These are phyloP conservation scores for Brachylomia viminalis DNA, from an alignment of 2,888 invertebrate species.

Conservation along the genomic window DNA sequence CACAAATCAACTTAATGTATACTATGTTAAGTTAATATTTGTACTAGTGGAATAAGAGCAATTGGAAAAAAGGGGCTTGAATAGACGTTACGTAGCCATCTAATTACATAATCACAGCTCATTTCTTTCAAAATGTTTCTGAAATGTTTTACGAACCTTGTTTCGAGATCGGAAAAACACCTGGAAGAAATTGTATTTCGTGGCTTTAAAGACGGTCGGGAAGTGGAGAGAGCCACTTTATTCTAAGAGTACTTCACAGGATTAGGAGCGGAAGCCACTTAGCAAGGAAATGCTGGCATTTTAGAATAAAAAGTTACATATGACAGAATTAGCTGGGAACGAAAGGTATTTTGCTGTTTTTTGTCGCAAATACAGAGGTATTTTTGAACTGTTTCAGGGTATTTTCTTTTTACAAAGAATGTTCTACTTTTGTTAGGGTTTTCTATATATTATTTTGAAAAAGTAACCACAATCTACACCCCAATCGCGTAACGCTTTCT, in stretches of 20 bases:
- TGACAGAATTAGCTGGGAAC: conserved; percentile 9
- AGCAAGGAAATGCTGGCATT: conserved; percentile 33
- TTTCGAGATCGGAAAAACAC: conserved; percentile 4
- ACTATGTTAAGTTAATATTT: not conserved
- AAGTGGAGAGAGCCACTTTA: conserved; percentile 46
- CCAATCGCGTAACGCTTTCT: not conserved
- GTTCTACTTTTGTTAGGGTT: not conserved
- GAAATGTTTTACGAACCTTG: not conserved
- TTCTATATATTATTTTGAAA: not conserved
- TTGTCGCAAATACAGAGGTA: not conserved
- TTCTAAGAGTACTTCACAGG: conserved; percentile 37
- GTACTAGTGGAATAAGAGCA: too few species aligned
- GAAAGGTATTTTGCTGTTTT: not conserved
- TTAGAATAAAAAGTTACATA: conserved; percentile 44
- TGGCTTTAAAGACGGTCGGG: conserved; percentile 24
- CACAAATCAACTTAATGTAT: not conserved
- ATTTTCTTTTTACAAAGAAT: too few species aligned
- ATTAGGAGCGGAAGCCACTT: conserved; percentile 53
- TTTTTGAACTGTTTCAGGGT: not conserved
- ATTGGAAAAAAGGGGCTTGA: not conserved
- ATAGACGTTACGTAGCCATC: not conserved
- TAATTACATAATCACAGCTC: not conserved
- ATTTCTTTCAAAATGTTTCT: not conserved
- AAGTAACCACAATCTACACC: not conserved
- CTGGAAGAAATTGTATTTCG: conserved; percentile 48